A percentile compares a stretch with the other conserved stretches of the same genome.
Conservation (phyloP, 2,888 invertebrate genomes). For the Heliconius erato region DNA sequence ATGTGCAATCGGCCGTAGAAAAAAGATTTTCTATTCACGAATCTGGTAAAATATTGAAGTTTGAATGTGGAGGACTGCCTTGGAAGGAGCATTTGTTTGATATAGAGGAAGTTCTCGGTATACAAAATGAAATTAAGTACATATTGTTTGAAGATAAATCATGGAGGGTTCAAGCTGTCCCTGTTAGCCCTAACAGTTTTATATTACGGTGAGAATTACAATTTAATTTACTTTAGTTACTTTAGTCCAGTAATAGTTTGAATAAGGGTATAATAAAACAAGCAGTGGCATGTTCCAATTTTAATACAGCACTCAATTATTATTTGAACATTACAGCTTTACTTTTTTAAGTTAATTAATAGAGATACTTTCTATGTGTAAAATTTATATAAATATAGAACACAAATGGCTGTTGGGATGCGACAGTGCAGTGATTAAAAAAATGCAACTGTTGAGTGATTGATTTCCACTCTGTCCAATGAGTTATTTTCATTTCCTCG, state of each 20-base stretch:
- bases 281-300: neutral
- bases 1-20: slow-evolving; percentile 90
- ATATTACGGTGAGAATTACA: slow-evolving; percentile 84
- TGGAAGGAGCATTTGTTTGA: slow-evolving; percentile 96
- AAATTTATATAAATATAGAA: too few species aligned
- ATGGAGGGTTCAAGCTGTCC: slow-evolving; percentile 96
- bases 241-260: neutral
- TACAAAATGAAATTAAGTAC: slow-evolving; percentile 89
- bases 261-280: neutral
- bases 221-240: neutral
- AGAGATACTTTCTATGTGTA: too few species aligned
- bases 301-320: too few species aligned
- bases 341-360: too few species aligned
- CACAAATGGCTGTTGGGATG: too few species aligned
- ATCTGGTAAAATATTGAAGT: slow-evolving; percentile 93
- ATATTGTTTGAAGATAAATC: slow-evolving; percentile 89
- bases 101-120: slow-evolving; percentile 90
- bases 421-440: too few species aligned
- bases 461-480: too few species aligned
- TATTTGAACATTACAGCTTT: too few species aligned
- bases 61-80: slow-evolving; percentile 89
- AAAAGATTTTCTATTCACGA: slow-evolving; percentile 88
- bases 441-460: too few species aligned
- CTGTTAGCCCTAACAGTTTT: slow-evolving; percentile 89
- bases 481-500: neutral